Conservation (phyloP, 2,888 invertebrate genomes). For the Mimumesa dahlbomi region DNA sequence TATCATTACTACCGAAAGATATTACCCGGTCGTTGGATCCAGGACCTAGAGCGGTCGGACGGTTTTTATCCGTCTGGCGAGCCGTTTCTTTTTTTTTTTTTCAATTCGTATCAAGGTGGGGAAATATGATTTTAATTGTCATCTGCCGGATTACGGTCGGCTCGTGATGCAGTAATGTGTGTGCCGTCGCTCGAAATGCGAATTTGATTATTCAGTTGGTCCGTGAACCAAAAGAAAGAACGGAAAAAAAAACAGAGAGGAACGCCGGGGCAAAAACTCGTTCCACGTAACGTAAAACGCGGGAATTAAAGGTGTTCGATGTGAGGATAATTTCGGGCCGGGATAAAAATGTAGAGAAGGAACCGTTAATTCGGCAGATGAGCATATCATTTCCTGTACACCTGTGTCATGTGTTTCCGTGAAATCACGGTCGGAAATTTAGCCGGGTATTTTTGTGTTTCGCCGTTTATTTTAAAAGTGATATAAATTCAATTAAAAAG, state of each 20-base stretch:
- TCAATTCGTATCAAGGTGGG: not conserved
- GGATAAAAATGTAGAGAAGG: constrained; percentile 16
- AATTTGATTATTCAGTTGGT: constrained; percentile 23
- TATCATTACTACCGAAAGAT: not conserved
- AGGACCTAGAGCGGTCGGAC: too few species aligned
- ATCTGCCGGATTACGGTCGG: constrained; percentile 16
- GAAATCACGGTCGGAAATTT: not conserved
- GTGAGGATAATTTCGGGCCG: constrained; percentile 15
- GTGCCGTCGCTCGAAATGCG: constrained; percentile 27
- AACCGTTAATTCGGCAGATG: constrained; percentile 40
- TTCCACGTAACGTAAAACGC: constrained; percentile 20
- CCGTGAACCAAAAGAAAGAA: not conserved
- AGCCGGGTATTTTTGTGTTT: too few species aligned
- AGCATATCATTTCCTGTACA: constrained; percentile 26
- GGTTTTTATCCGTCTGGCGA: constrained; percentile 26
- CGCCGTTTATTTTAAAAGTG: too few species aligned
- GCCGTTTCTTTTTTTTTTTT: not conserved
- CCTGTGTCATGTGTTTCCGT: not conserved
- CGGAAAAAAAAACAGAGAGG: not conserved
- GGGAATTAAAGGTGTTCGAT: constrained; percentile 16
- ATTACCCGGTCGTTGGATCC: too few species aligned
- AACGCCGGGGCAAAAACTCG: constrained; percentile 17
- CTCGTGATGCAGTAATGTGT: constrained; percentile 20
- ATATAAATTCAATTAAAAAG: too few species aligned
- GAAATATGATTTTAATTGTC: constrained; percentile 51